Evolutionary conservation across 2,888 invertebrate species (phyloP).

Genomic region (Adela reaumurella): DNA sequence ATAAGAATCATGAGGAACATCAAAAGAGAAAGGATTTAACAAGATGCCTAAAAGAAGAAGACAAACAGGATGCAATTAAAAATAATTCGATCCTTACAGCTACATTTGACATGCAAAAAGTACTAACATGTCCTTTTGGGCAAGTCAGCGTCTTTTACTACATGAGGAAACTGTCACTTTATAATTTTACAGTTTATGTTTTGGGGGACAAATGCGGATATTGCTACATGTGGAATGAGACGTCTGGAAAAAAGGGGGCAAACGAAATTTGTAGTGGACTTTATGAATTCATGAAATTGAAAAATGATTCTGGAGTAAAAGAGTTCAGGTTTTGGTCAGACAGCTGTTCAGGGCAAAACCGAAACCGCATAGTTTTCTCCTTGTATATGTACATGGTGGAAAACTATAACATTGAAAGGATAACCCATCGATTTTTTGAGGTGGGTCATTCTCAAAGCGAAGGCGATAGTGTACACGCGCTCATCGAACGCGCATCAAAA

Average conservation of each 20-base stretch:
- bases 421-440: slow-evolving; percentile 16
- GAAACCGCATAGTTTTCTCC: slow-evolving; percentile 15
- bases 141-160: background rate
- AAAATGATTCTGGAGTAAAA: slow-evolving; percentile 6
- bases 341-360: slow-evolving; percentile 17
- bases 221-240: slow-evolving; percentile 12
- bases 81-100: background rate
- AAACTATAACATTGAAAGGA: slow-evolving; percentile 12
- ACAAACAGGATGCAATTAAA: background rate
- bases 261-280: slow-evolving; percentile 10
- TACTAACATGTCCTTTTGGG: background rate
- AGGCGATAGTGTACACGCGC: slow-evolving; percentile 16
- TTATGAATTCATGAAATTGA: slow-evolving; percentile 1
- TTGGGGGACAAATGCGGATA: background rate
- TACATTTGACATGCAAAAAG: slow-evolving; percentile 1
- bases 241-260: slow-evolving; percentile 5
- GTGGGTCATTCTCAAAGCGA: slow-evolving; percentile 18
- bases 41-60: background rate
- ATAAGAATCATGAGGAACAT: background rate
- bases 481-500: slow-evolving; percentile 10
- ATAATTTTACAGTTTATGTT: slow-evolving; percentile 1
- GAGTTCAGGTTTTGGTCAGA: slow-evolving; percentile 18
- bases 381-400: slow-evolving; percentile 13
- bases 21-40: background rate
- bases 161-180: slow-evolving; percentile 1